Evolutionary conservation across 2,888 invertebrate genomes (phyloP).

Genomic region (Aquatica leii): DNA sequence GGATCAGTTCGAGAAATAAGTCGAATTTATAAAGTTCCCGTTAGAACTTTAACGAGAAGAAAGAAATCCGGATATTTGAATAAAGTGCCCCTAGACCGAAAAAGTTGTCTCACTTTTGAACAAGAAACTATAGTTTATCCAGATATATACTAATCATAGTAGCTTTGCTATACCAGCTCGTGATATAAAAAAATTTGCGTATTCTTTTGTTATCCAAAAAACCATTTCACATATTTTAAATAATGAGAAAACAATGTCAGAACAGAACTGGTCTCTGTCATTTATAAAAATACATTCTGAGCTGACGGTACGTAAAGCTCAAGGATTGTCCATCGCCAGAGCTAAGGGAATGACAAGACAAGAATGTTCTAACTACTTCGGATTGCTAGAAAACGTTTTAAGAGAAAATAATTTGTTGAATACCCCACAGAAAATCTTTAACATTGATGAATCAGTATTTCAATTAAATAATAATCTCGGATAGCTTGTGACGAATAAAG

Average conservation of each 20-base stretch:
- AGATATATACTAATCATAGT: slow-evolving; percentile 26
- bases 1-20: slow-evolving; percentile 27
- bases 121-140: slow-evolving; percentile 32
- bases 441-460: slow-evolving; percentile 21
- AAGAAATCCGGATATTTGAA: slow-evolving; percentile 24
- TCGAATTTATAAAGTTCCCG: slow-evolving; percentile 26
- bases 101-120: slow-evolving; percentile 21
- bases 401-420: slow-evolving; percentile 27
- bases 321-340: slow-evolving; percentile 14
- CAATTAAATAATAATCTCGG: not conserved
- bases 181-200: slow-evolving; percentile 24
- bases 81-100: slow-evolving; percentile 19
- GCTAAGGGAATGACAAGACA: slow-evolving; percentile 25
- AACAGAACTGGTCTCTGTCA: slow-evolving; percentile 28
- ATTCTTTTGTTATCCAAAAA: slow-evolving; percentile 26
- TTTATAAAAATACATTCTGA: slow-evolving; percentile 23
- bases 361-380: slow-evolving; percentile 30
- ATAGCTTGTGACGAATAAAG: not conserved
- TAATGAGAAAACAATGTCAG: slow-evolving; percentile 22
- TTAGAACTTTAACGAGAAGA: slow-evolving; percentile 31
- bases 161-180: slow-evolving; percentile 30
- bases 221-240: slow-evolving; percentile 24
- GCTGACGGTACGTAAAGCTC: slow-evolving; percentile 12
- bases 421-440: slow-evolving; percentile 27
- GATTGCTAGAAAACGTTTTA: slow-evolving; percentile 28